Evolutionary conservation across 2,113 vertebrate species (phyloP), one percentile per base, ranked within the genome.

Genomic region (Oenanthe melanoleuca): DNA sequence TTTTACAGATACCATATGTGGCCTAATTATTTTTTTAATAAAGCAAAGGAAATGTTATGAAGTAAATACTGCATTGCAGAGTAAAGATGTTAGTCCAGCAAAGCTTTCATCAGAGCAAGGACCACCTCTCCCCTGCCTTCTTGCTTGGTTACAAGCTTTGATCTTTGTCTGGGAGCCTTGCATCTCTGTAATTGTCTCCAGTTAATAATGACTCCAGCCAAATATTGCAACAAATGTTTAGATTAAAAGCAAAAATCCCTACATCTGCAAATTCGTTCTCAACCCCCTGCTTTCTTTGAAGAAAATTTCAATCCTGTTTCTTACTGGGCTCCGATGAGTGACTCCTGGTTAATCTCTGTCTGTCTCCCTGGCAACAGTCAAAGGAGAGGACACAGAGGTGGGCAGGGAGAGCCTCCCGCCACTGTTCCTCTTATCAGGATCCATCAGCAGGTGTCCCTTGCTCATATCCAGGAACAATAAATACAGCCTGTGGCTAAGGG

Each of bases 311-410:
- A 23, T 89, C 44, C 20, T 59, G 2, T 84, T 95, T 93, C 84
- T 83, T 65, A 31, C 28, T 71, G 80, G 25, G 73, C 60, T 92
- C 80, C 89, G 80, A 73, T 66, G 80, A n/a, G 61, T 81, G 95
- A 78, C 96, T 95, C 80, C 94, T 86, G 72, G 37, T 80, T 97
- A 97, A 97, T 97, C 95, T 96, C 94, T 92, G 88, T 95, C 95
- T 96, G 84, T 91, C 95, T 95, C 92, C 75, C 26, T 74, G 89
- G 91, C 37, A 91, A 85, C 89, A 94, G 57, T 83, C 81, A 96
- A 92, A 95, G 85, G 72, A 90, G 84, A 70, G 1, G 6, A 70
- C 65, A 57, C 38, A n/a, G 91, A 89, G 73, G 80, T 92, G 77
- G 52, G 71, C 64, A 93, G 78, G 61, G 61, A 65, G 23, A 84